Evolutionary conservation across 2,797 vertebrate species (phyloP).

Genomic region (Pipistrellus pipistrellus): DNA sequence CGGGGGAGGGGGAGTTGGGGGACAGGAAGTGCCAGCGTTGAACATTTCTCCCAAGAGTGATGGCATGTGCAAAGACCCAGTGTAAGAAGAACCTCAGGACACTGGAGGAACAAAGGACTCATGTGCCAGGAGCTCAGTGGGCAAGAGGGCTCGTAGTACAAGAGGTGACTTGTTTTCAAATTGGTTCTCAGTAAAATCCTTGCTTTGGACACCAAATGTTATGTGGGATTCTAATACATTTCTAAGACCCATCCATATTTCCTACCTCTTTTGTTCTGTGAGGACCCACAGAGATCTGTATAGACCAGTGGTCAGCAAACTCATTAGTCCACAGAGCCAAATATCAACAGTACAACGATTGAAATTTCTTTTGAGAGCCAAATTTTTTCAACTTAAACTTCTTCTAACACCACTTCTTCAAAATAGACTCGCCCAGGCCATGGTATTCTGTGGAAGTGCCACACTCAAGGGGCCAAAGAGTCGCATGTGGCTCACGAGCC

Average conservation of each 20-base stretch:
- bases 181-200: neutral
- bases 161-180: neutral
- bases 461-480: too few relatives aligned
- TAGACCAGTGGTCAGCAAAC: too few relatives aligned
- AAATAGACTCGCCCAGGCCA: too few relatives aligned
- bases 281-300: neutral
- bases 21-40: neutral
- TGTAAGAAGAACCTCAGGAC: neutral
- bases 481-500: too few relatives aligned
- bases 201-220: neutral
- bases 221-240: neutral
- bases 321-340: too few relatives aligned
- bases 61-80: neutral
- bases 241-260: neutral
- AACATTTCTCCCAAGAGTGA: neutral
- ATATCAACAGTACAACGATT: too few relatives aligned
- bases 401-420: too few relatives aligned
- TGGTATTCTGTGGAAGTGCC: too few relatives aligned
- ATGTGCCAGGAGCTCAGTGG: neutral
- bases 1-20: too few relatives aligned
- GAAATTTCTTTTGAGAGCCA: too few relatives aligned
- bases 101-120: neutral
- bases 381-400: too few relatives aligned
- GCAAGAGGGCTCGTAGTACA: neutral
- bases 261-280: neutral